Evolutionary conservation across 2,113 vertebrate genomes (phyloP).

Genomic region (Leptobrachium ailaonicum): DNA sequence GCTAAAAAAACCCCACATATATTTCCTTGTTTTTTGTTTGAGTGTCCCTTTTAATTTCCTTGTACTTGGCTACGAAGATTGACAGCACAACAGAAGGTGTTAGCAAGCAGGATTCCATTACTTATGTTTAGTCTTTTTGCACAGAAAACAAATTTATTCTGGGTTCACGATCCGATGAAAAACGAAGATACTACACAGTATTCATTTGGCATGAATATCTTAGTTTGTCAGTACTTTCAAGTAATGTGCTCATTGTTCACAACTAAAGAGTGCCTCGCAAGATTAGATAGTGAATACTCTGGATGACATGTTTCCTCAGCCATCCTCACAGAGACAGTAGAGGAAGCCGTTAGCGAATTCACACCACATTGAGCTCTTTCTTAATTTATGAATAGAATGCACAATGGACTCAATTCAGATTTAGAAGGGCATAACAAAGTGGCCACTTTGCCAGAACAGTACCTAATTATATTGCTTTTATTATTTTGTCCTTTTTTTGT

Average conservation of each 20-base stretch:
- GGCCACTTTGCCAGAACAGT: constrained; percentile 16
- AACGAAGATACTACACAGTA: constrained; percentile 6
- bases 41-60: too few relatives aligned
- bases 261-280: constrained; percentile 32
- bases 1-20: neutral
- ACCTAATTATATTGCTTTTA: constrained; percentile 12
- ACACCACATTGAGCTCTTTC: constrained; percentile 33
- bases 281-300: constrained; percentile 26
- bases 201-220: constrained; percentile 29
- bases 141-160: neutral
- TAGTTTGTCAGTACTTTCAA: constrained; percentile 1
- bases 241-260: constrained; percentile 11
- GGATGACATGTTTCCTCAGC: constrained; percentile 24
- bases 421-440: constrained; percentile 4
- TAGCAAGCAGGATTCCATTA: too few relatives aligned
- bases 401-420: constrained; percentile 21
- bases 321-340: constrained; percentile 5
- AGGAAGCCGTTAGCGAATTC: constrained; percentile 12
- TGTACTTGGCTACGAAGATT: too few relatives aligned
- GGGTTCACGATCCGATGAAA: constrained; percentile 1
- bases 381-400: constrained; percentile 19
- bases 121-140: neutral
- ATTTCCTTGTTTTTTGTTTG: neutral
- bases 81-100: too few relatives aligned
- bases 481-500: neutral